Conservation (phyloP, 1,140 invertebrate genomes). For the Bombus sylvicola region DNA sequence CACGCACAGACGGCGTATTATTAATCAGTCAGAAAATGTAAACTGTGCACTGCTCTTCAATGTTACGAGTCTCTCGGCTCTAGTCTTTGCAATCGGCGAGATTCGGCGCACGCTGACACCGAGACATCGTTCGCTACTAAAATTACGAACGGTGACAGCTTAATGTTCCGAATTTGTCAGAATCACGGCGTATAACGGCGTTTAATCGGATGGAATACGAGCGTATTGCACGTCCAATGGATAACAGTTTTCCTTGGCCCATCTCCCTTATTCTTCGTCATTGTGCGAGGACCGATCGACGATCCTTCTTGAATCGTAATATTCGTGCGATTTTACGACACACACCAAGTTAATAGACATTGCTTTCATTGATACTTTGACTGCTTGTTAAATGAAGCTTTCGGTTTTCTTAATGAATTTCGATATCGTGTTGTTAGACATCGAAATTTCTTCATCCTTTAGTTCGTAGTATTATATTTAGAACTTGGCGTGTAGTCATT, state of each 20-base stretch:
- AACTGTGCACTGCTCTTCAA: conserved; percentile 14
- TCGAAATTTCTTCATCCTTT: background rate
- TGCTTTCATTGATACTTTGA: background rate
- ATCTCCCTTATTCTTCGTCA: background rate
- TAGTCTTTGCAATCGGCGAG: background rate
- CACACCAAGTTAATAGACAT: no score
- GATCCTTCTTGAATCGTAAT: background rate
- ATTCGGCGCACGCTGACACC: no score
- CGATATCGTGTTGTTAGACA: background rate
- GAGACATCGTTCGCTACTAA: conserved; percentile 7
- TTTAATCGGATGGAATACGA: conserved; percentile 10
- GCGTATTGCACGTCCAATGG: no score
- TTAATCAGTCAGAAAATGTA: conserved; percentile 58
- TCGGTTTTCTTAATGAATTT: background rate
- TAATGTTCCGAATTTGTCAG: conserved; percentile 29
- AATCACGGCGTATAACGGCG: conserved; percentile 10
- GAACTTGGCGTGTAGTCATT: no score
- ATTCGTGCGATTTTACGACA: background rate
- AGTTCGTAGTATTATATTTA: no score
- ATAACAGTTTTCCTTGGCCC: background rate
- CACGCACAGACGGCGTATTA: conserved; percentile 53
- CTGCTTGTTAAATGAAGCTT: background rate
- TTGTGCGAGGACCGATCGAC: background rate
- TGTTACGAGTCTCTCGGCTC: background rate
- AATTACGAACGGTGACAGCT: conserved; percentile 37